Evolutionary conservation across 92 coral and sea anemone genomes (phyloP), one percentile per base, ranked within the genome.

Genomic region (Heliopora coerulea): DNA sequence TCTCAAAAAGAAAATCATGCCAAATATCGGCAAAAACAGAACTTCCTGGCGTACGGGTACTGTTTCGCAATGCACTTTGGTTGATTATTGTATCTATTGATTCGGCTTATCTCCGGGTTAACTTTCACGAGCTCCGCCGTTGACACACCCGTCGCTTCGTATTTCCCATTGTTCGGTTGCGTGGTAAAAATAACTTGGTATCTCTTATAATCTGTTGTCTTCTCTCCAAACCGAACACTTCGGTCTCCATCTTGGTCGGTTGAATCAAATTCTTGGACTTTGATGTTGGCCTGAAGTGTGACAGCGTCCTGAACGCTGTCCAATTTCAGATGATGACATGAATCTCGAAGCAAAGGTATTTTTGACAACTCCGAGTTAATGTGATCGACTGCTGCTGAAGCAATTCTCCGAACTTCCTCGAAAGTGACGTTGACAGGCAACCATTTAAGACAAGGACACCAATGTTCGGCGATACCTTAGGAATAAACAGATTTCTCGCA

Each of bases 381-480:
- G 60, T 65, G 73, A 40, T 68, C 72, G 31, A 91, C 91, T 5
- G 83, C 83, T 42, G 88, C 84, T 63, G 75, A 46, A 21, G 88
- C 97, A 27, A 83, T 72, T 15, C 42, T 72, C 60, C 48, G 56
- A 11, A 82, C 83, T 4, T 80, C 40, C 17, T 40, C 54, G 31
- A 73, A 57, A 30, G 62, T 62, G 8, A 28, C 40, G 72, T 84
- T 66, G 13, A 56, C 88, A 65, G 91, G 82, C 28, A 69, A 66
- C 63, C 87, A 89, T 34, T 89, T 78, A 35, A 91, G 87, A 79
- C 97, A 91, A 49, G 97, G 97, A 63, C 97, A 91, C 96, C 96
- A 91, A 73, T 91, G 97, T 26, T 91, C 97, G 29, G 78, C 91
- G 12, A 91, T 82, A n/a, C 89, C 97, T 86, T 34, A 28, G 29